phyloP scores from a whole-genome alignment of 2,888 invertebrate species.

The Diarsia mendica region DNA sequence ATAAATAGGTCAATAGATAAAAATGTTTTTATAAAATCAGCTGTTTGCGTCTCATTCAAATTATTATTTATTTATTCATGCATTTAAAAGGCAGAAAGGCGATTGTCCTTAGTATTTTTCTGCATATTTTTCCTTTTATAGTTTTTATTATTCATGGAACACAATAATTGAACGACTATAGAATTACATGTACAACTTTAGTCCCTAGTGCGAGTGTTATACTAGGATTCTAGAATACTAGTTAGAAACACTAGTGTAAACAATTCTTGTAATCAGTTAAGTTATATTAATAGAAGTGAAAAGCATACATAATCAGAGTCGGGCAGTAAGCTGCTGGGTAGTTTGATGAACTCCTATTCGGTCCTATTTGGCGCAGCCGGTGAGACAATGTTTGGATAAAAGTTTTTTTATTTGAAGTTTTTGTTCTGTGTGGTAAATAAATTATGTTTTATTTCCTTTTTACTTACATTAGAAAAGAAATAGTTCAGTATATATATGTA shows the following conservation, averaged over 20 bases:
- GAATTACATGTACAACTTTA: too few species aligned
- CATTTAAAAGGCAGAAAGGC: neutral
- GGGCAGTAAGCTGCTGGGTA: too few species aligned
- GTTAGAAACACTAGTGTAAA: neutral
- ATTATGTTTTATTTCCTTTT: too few species aligned
- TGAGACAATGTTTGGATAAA: too few species aligned
- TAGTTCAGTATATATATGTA: neutral
- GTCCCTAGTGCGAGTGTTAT: neutral
- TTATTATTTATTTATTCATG: slow-evolving; percentile 5
- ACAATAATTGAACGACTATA: neutral
- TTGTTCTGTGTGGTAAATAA: too few species aligned
- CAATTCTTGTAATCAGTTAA: neutral
- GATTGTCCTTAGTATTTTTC: slow-evolving; percentile 4
- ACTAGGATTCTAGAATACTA: neutral
- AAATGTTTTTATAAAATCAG: slow-evolving; percentile 30
- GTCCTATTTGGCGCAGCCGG: too few species aligned
- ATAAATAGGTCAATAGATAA: slow-evolving; percentile 49
- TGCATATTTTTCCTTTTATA: neutral
- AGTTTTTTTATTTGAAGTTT: too few species aligned
- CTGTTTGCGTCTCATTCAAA: slow-evolving; percentile 8
- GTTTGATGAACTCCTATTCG: too few species aligned
- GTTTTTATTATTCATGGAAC: neutral
- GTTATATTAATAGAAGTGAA: neutral
- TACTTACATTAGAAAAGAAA: neutral
- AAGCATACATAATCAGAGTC: neutral